Evolutionary conservation across 1,140 invertebrate species (phyloP).

Genomic region (Paramacrobiotus metropolitanus): DNA sequence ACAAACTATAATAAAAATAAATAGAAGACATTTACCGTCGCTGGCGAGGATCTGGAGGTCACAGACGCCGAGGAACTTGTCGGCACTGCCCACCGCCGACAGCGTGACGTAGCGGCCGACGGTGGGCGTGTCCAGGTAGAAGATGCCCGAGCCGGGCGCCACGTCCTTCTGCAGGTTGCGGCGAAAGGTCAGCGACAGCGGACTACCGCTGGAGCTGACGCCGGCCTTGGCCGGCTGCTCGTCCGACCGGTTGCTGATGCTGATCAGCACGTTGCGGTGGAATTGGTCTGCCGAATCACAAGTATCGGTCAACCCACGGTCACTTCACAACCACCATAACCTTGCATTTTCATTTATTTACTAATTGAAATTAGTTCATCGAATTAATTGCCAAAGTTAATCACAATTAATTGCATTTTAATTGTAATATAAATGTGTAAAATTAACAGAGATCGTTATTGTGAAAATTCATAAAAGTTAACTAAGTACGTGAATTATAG

Average conservation of each 20-base stretch:
- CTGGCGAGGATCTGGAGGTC: background rate
- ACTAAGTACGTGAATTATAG: too few species aligned
- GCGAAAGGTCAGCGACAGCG: background rate
- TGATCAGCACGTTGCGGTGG: background rate
- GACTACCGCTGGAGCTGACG: background rate
- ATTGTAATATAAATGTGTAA: too few species aligned
- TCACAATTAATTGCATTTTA: too few species aligned
- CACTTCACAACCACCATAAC: background rate
- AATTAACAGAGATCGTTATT: too few species aligned
- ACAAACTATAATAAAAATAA: background rate
- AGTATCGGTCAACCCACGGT: background rate
- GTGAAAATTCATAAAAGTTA: too few species aligned
- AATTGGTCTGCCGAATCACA: background rate
- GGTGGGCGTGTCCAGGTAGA: background rate
- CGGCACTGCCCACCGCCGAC: background rate
- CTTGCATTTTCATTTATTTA: background rate
- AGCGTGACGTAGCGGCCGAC: background rate
- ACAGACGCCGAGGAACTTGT: conserved; percentile 3
- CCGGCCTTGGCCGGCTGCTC: background rate
- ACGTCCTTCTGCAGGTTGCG: background rate
- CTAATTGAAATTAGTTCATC: background rate
- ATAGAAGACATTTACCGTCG: background rate
- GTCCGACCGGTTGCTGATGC: conserved; percentile 3
- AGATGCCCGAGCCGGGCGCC: conserved; percentile 1
- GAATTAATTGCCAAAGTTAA: background rate